phyloP scores from a whole-genome alignment of 1,140 invertebrate species.

The Littorina saxatilis region DNA sequence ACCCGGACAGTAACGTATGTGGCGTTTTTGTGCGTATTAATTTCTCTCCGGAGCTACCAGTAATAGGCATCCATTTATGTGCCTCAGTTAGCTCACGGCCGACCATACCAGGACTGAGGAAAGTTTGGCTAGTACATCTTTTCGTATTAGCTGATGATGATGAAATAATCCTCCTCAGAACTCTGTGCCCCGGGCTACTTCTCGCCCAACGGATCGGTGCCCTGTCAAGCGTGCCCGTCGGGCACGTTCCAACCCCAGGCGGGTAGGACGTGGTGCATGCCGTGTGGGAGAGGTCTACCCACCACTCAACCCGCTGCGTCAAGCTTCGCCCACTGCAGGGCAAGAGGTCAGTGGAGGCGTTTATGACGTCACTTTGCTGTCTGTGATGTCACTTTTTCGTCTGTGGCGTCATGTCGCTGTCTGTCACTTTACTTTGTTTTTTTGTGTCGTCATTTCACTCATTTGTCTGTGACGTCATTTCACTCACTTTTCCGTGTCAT shows the following conservation, averaged over 20 bases:
- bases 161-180: slow-evolving; percentile 73
- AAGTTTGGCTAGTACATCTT: background rate
- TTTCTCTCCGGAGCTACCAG: slow-evolving; percentile 81
- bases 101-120: too few relatives aligned
- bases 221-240: slow-evolving; percentile 92
- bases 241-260: slow-evolving; percentile 84
- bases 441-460: too few relatives aligned
- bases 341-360: slow-evolving; percentile 50
- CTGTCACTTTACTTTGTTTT: too few relatives aligned
- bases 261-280: slow-evolving; percentile 86
- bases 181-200: slow-evolving; percentile 94
- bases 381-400: background rate
- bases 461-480: too few relatives aligned
- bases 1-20: too few relatives aligned
- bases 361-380: background rate
- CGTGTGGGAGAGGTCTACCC: slow-evolving; percentile 92
- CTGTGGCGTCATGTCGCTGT: too few relatives aligned
- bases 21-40: background rate
- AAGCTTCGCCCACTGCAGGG: slow-evolving; percentile 88
- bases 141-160: background rate
- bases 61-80: too few relatives aligned
- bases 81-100: too few relatives aligned
- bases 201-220: slow-evolving; percentile 86
- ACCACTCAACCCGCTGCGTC: slow-evolving; percentile 90
- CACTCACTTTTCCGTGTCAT: too few relatives aligned